Evolutionary conservation across 2,888 invertebrate species (phyloP), one percentile per base, ranked within the genome.

Genomic region (Allygus modestus): DNA sequence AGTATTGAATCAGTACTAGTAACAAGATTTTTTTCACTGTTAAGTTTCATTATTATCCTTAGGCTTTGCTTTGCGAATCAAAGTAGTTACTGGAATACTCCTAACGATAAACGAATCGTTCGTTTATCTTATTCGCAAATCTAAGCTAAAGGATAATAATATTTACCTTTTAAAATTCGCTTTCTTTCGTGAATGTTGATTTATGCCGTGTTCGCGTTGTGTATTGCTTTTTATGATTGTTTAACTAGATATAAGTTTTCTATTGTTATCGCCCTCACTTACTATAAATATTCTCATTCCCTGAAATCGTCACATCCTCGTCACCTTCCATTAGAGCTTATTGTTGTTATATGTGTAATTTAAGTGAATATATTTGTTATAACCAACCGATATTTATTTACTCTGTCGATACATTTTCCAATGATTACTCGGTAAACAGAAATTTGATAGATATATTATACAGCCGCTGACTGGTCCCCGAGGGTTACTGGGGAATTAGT

Each of bases 261-360:
- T 65, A 65, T 65, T 26, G 65, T 65, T 15, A 28, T 65, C 28
- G 65, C 28, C 65, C 31, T 65, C 65, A 65, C 65, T 65, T 65
- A 65, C 58, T 65, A 65, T 65, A 65, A 65, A 28, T 58, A 58
- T n/a, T 65, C 65, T 65, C 65, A 65, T 65, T 65, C 65, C 65
- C 65, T 23, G 15, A 65, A 15, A 15, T 65, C 65, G 31, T 65
- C 65, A 28, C 28, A 65, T 65, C 31, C 65, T 31, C 28, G 17
- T 65, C 65, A 65, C 65, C 65, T 28, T 65, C 65, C 65, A 65
- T 65, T 65, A 65, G 65, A 28, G 65, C 65, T 65, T 65, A 65
- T 65, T 31, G 65, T 65, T 65, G 65, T 65, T 65, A 65, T 65
- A 65, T 65, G 65, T 65, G 65, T 65, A 65, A 65, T 65, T 65